These are phyloP conservation scores for Acrossocheilus fasciatus DNA, from an alignment of 2,797 vertebrate genomes.

Conservation along the genomic window DNA sequence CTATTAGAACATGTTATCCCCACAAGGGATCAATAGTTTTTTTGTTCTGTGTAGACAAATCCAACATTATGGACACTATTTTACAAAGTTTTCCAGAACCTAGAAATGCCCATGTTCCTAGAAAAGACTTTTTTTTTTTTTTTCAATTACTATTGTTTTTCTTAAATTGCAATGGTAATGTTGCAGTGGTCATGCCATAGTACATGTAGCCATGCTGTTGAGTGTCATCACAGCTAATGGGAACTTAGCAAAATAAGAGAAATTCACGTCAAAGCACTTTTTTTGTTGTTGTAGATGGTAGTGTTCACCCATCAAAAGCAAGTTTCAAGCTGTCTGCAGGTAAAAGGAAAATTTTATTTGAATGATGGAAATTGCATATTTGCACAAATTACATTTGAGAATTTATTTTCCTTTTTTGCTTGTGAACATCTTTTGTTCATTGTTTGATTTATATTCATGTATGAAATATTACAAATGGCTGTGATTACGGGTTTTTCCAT, in stretches of 20 bases:
- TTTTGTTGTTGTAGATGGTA: not conserved
- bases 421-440: not conserved
- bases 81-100: not conserved
- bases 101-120: not conserved
- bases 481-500: not conserved
- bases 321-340: not conserved
- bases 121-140: not conserved
- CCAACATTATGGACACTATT: not conserved
- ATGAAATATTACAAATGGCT: not conserved
- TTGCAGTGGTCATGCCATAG: not conserved
- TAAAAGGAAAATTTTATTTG: not conserved
- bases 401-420: not conserved
- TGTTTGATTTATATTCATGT: not conserved
- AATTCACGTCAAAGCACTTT: not conserved
- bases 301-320: not conserved
- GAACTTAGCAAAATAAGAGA: not conserved
- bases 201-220: not conserved
- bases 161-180: not conserved
- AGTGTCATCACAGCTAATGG: not conserved
- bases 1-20: not conserved
- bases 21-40: not conserved
- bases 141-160: not conserved
- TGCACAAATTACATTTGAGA: conserved; percentile 1
- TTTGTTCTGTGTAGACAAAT: not conserved
- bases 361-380: conserved; percentile 7